Evolutionary conservation across 2,797 vertebrate genomes (phyloP).

Genomic region (Hydrocynus forskahlii): DNA sequence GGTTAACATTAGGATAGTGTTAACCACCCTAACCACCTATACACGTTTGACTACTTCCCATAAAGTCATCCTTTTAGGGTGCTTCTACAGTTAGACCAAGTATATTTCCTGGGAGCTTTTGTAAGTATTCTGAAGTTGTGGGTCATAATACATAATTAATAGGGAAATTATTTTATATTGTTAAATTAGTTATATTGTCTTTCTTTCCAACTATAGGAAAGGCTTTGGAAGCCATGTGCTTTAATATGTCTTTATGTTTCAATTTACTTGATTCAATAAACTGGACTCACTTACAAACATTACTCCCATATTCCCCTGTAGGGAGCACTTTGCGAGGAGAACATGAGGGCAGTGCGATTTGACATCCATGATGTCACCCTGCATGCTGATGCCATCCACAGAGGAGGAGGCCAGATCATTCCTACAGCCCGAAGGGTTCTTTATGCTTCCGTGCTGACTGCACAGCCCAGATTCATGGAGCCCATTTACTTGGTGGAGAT

Average conservation of each 20-base stretch:
- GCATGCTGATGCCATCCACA: conserved; percentile 86
- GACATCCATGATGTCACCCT: conserved; percentile 87
- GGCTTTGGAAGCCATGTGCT: too few species aligned
- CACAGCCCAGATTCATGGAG: conserved; percentile 86
- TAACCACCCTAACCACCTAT: too few species aligned
- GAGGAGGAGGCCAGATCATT: conserved; percentile 87
- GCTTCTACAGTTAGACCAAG: not conserved
- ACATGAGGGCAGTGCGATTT: conserved; percentile 83
- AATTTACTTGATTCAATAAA: not conserved
- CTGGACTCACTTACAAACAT: not conserved
- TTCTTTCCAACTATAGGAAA: too few species aligned
- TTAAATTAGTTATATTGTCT: too few species aligned
- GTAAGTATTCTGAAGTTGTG: not conserved
- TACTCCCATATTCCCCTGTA: conserved; percentile 51
- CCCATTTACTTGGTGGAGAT: conserved; percentile 90
- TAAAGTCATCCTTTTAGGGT: not conserved
- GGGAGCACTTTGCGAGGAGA: conserved; percentile 87
- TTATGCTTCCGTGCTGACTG: conserved; percentile 83
- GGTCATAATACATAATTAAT: not conserved
- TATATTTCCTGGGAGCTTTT: not conserved
- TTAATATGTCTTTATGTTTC: too few species aligned
- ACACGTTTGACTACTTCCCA: not conserved
- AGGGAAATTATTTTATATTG: too few species aligned
- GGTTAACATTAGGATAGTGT: too few species aligned
- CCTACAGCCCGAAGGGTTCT: conserved; percentile 85